Conservation (phyloP, 2,888 invertebrate species). For the Drosophila pegasa region DNA sequence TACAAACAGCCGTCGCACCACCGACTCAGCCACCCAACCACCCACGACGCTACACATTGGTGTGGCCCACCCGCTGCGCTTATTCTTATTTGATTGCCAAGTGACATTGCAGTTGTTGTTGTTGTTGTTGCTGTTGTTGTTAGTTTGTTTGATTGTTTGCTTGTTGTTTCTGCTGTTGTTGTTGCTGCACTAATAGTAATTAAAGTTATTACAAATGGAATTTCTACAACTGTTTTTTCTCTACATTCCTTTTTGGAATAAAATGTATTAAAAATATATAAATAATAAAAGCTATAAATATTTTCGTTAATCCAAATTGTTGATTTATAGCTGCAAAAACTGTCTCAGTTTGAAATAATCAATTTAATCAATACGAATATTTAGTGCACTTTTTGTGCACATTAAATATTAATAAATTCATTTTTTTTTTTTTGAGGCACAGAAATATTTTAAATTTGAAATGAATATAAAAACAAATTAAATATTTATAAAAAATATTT, state of each 20-base stretch:
- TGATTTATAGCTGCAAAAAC: slow-evolving; percentile 7
- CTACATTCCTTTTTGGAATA: too few relatives aligned
- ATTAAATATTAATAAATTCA: neutral
- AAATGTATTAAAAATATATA: slow-evolving; percentile 27
- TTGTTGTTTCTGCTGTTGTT: slow-evolving; percentile 25
- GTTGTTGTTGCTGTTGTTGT: slow-evolving; percentile 10
- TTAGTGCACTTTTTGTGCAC: neutral
- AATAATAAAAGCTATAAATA: slow-evolving; percentile 11
- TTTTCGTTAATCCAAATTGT: slow-evolving; percentile 11
- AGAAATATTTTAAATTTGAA: too few relatives aligned
- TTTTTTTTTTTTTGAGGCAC: neutral
- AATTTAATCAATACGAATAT: neutral
- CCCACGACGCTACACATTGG: neutral
- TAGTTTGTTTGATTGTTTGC: slow-evolving; percentile 66
- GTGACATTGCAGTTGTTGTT: slow-evolving; percentile 64
- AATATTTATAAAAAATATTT: too few relatives aligned
- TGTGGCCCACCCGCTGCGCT: slow-evolving; percentile 6
- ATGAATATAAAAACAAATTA: too few relatives aligned
- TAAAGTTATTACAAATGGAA: slow-evolving; percentile 68
- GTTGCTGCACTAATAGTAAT: slow-evolving; percentile 58
- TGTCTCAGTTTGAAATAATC: neutral
- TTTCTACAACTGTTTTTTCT: slow-evolving; percentile 48
- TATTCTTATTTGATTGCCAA: slow-evolving; percentile 71
- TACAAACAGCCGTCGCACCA: slow-evolving; percentile 3
- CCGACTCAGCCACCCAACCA: neutral